Evolutionary conservation across 2,797 vertebrate species (phyloP).

Genomic region (Erpetoichthys calabaricus): DNA sequence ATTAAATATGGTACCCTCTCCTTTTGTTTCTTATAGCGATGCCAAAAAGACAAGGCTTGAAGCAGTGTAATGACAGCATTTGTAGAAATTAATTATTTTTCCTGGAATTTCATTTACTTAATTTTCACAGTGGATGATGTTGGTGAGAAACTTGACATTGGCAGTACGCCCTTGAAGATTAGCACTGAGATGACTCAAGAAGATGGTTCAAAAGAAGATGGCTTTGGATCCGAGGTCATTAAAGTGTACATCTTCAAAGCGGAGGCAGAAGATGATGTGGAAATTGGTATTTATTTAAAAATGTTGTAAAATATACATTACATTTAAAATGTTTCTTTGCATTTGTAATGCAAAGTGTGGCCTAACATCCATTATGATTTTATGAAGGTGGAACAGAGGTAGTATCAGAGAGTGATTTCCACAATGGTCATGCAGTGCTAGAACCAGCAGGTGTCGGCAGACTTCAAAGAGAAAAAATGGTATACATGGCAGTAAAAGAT

Average conservation of each 20-base stretch:
- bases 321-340: neutral
- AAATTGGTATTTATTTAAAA: conserved; percentile 59
- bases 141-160: conserved; percentile 90
- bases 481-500: conserved; percentile 97
- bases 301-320: conserved; percentile 11
- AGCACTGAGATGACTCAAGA: conserved; percentile 80
- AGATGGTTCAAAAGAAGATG: conserved; percentile 81
- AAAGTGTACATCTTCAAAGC: conserved; percentile 99
- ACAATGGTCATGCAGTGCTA: conserved; percentile 80
- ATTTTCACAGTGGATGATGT: conserved; percentile 83
- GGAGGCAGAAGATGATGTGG: conserved; percentile 93
- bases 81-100: too few species aligned
- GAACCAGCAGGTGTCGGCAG: conserved; percentile 74
- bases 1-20: too few species aligned
- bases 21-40: too few species aligned
- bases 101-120: too few species aligned
- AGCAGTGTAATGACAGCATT: too few species aligned
- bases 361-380: neutral
- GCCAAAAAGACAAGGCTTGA: too few species aligned
- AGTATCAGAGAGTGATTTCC: conserved; percentile 89
- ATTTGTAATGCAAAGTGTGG: neutral
- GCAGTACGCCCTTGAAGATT: conserved; percentile 84
- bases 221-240: conserved; percentile 88
- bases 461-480: conserved; percentile 89
- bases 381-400: conserved; percentile 86